Percentiles rank a stretch among this genome's conserved stretches.
These are phyloP conservation scores for Orgyia antiqua DNA, from an alignment of 2,888 invertebrate genomes.

Conservation along the genomic window DNA sequence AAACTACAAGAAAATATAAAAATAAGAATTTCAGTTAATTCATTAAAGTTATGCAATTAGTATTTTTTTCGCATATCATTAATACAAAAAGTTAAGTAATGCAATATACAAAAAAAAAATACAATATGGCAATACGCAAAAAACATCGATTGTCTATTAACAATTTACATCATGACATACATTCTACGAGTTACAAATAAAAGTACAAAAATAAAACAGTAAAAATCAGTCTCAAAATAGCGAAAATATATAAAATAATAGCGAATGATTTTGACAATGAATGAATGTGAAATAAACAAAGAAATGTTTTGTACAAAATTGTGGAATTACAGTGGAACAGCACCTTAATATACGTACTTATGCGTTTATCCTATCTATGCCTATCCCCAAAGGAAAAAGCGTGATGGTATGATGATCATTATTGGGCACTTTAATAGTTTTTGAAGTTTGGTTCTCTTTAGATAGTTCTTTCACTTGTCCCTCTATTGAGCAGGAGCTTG, in stretches of 20 bases:
- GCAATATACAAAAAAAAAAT: slow-evolving; percentile 10
- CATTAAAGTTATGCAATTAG: too few species aligned
- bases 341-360: slow-evolving; percentile 44
- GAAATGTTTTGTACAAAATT: slow-evolving; percentile 47
- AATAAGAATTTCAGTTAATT: too few species aligned
- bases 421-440: too few species aligned
- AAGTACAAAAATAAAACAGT: slow-evolving; percentile 35
- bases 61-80: too few species aligned
- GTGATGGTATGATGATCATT: too few species aligned
- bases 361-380: too few species aligned
- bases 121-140: slow-evolving; percentile 16
- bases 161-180: slow-evolving; percentile 17
- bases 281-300: slow-evolving; percentile 25
- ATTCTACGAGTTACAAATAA: slow-evolving; percentile 26
- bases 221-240: slow-evolving; percentile 62
- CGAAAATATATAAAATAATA: slow-evolving; percentile 22
- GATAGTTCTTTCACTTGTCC: too few species aligned
- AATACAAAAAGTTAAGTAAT: too few species aligned
- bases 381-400: too few species aligned
- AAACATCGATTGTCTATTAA: slow-evolving; percentile 21
- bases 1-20: too few species aligned
- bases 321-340: slow-evolving; percentile 57
- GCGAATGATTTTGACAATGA: slow-evolving; percentile 19
- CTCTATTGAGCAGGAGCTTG: too few species aligned
- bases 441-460: too few species aligned